Percentiles rank a stretch among this genome's conserved stretches.
Evolutionary conservation across 2,113 vertebrate genomes (phyloP).

Genomic region (Procavia capensis): DNA sequence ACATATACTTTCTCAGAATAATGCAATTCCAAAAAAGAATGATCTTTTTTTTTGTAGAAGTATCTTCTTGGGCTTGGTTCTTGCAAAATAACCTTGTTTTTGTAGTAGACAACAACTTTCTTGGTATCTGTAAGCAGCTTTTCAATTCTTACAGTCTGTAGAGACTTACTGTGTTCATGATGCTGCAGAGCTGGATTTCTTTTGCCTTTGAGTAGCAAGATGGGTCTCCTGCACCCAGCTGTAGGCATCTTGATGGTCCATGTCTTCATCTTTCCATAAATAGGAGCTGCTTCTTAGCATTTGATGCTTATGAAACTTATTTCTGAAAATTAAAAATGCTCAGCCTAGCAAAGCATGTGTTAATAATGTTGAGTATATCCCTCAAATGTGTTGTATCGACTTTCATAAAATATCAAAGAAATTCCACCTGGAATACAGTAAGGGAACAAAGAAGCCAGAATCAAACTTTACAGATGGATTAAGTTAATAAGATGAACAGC

Average conservation of each 20-base stretch:
- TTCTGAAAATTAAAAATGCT: conserved; percentile 10
- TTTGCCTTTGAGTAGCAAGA: neutral
- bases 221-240: neutral
- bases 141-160: neutral
- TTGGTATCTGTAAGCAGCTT: neutral
- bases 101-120: neutral
- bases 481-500: neutral
- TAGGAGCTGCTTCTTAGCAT: neutral
- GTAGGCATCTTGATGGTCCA: neutral
- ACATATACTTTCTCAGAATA: neutral
- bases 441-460: conserved; percentile 4
- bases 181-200: neutral
- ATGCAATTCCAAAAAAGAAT: neutral
- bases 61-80: neutral
- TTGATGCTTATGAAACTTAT: neutral
- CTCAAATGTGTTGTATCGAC: neutral
- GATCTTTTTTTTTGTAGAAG: neutral
- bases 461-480: conserved; percentile 20
- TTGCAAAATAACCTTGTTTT: neutral
- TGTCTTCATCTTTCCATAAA: neutral
- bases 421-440: conserved; percentile 3
- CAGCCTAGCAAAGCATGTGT: neutral
- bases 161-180: neutral
- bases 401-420: neutral
- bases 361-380: neutral